Conservation (phyloP, 2,797 vertebrate species). For the Tarsius wallacei region DNA sequence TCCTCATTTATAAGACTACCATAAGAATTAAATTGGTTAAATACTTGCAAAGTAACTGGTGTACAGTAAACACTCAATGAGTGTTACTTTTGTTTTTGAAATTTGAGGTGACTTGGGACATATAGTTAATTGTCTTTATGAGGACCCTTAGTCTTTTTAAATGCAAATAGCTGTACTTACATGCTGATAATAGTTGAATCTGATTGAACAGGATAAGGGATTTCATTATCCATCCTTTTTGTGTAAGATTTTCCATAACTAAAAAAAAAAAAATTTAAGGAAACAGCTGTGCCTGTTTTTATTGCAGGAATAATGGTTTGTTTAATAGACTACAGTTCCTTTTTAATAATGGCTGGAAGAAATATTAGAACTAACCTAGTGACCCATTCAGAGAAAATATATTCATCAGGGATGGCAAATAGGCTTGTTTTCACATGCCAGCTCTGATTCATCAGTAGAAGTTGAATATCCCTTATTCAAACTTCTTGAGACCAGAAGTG, state of each 20-base stretch:
- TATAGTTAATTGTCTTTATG: background rate
- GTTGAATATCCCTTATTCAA: too few relatives aligned
- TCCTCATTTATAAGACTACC: too few relatives aligned
- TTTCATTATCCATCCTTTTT: conserved; percentile 7
- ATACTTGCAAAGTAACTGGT: too few relatives aligned
- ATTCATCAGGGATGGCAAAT: background rate
- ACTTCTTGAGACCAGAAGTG: too few relatives aligned
- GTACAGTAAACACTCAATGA: too few relatives aligned
- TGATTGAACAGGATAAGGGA: background rate
- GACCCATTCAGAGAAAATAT: background rate
- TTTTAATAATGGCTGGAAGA: background rate
- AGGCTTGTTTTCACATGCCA: background rate
- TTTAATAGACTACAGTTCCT: background rate
- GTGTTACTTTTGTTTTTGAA: background rate
- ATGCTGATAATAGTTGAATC: background rate
- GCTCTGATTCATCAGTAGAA: background rate
- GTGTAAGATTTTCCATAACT: background rate
- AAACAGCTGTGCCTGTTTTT: background rate
- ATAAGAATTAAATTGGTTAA: too few relatives aligned
- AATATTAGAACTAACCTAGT: background rate
- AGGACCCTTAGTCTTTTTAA: background rate
- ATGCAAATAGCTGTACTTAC: background rate
- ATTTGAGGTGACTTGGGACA: background rate
- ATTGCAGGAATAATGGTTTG: background rate
- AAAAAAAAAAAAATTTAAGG: background rate